Percentiles rank a stretch among this genome's conserved stretches.
phyloP scores from a whole-genome alignment of 2,888 invertebrate species.

The Cryptocephalus primarius region DNA sequence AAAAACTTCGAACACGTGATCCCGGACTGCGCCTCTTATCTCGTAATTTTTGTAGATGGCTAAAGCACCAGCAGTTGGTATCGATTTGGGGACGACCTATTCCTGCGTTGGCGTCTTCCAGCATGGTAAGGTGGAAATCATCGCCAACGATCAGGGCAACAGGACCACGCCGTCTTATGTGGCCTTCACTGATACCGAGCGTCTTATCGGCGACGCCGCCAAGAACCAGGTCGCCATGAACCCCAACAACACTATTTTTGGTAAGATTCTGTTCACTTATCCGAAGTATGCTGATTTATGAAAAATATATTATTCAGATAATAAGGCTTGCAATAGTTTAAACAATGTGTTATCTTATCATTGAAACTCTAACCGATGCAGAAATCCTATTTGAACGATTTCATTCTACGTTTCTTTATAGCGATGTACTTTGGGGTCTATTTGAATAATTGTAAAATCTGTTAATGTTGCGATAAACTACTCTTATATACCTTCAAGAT shows the following conservation, averaged over 20 bases:
- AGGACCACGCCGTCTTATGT: conserved; percentile 79
- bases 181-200: conserved; percentile 75
- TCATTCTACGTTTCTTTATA: not conserved
- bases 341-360: no score
- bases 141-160: conserved; percentile 85
- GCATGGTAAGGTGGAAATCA: conserved; percentile 83
- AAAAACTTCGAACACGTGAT: not conserved
- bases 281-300: no score
- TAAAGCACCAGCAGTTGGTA: conserved; percentile 84
- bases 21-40: not conserved
- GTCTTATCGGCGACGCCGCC: conserved; percentile 74
- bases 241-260: conserved; percentile 78
- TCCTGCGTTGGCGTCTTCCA: conserved; percentile 91
- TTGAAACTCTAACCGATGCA: no score
- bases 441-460: no score
- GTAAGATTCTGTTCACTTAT: conserved; percentile 36
- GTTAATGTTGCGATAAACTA: no score
- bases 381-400: no score
- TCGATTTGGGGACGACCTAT: conserved; percentile 93
- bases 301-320: no score
- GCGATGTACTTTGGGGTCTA: no score
- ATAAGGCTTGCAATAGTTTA: no score
- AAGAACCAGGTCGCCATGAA: conserved; percentile 82
- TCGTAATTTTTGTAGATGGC: conserved; percentile 24
- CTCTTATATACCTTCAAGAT: no score